A percentile compares a stretch with the other conserved stretches of the same genome.
phyloP scores from a whole-genome alignment of 1,140 invertebrate species.

The Diabrotica virgifera region DNA sequence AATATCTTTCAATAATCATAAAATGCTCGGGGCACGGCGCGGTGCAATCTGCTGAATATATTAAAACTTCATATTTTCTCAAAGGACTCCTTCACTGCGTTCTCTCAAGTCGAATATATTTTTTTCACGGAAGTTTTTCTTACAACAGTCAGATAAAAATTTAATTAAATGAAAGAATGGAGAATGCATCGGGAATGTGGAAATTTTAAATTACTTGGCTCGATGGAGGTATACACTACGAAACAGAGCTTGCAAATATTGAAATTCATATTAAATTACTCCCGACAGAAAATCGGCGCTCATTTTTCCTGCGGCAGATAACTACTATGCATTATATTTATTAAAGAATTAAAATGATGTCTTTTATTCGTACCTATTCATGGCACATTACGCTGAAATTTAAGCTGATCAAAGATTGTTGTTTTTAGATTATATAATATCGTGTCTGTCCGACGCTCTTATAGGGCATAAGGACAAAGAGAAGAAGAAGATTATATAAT shows the following conservation, averaged over 20 bases:
- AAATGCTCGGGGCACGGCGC: not conserved
- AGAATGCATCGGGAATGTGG: not conserved
- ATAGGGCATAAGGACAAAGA: no score
- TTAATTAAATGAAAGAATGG: not conserved
- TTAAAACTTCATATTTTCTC: conserved; percentile 3
- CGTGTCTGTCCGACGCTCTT: no score
- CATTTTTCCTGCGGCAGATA: not conserved
- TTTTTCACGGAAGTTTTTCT: not conserved
- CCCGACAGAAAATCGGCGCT: not conserved
- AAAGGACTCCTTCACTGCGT: not conserved
- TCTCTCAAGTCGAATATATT: not conserved
- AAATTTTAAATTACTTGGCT: not conserved
- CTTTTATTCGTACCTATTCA: no score
- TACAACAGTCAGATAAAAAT: conserved; percentile 3
- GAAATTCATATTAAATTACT: not conserved
- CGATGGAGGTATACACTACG: not conserved
- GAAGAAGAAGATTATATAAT: no score
- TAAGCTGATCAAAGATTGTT: no score
- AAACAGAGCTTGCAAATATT: conserved; percentile 1
- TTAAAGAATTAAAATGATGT: no score
- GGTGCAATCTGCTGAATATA: not conserved
- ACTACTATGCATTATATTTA: no score
- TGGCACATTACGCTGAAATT: no score
- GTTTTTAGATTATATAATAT: no score
- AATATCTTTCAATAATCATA: not conserved